Evolutionary conservation across 2,888 invertebrate genomes (phyloP), one percentile per base, ranked within the genome.

Genomic region (Esperia sulphurella): DNA sequence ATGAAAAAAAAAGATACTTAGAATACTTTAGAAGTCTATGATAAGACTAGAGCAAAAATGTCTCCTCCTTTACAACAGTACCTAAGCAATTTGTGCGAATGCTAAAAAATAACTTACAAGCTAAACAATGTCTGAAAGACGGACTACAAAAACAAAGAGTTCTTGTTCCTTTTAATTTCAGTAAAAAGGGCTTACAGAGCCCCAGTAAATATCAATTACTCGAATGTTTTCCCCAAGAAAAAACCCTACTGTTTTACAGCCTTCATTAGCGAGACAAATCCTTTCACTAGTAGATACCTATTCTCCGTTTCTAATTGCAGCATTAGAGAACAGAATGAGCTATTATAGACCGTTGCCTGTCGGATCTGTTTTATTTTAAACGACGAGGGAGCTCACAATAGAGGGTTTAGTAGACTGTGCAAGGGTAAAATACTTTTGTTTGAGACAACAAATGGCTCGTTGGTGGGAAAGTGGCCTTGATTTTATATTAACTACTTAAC

Each of bases 251-350:
- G 76, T 83, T 67, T 80, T 76, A 71, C 74, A 71, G 76, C 72
- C 69, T 82, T 83, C 82, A 83, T 85, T 83, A 83, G 71, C 59
- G 71, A 67, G 79, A 83, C 80, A 83, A 86, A 85, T 84, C 82
- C 74, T 78, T 80, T 77, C 72, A 70, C 69, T 82, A 49, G 45
- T 42, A n/a, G n/a, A n/a, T n/a, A 42, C 10, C 30, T 42, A 42
- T 45, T 47, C 45, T 42, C 13, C 40, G 35, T 38, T 21, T 48
- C 46, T 49, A 52, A 52, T 52, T 52, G 46, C 46, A 46, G 51
- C 46, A 49, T 49, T 49, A 49, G 46, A 29, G 46, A 46, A 29
- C 41, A 46, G 44, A 52, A 49, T 46, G 48, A 46, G 47, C 47
- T 47, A 47, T 47, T 50, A 47, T 44, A 44, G 41, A 41, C 31